Evolutionary conservation across 2,888 invertebrate genomes (phyloP), one percentile per base, ranked within the genome.

Genomic region (Caenorhabditis wallacei): DNA sequence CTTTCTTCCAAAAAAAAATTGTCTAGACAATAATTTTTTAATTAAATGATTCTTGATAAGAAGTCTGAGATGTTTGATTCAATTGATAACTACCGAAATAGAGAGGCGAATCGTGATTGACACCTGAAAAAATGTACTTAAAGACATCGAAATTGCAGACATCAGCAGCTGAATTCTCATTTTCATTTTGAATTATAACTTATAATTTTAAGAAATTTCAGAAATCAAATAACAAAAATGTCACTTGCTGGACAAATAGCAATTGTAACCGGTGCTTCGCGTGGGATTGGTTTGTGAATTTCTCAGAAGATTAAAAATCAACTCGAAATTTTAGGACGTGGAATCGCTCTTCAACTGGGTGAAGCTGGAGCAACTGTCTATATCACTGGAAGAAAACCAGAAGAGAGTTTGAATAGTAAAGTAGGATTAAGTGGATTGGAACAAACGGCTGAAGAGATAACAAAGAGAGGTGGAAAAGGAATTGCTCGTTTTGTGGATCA

Each of bases 291-390:
- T 83, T 56, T 30, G 35, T 13, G 20, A 20, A 35, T 20, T 3
- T 35, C 35, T 37, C 16, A n/a, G 11, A 20, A 8, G 10, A 40
- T 2, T 40, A 4, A 13, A 2, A 37, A 35, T 37, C 16, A 43
- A 11, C 7, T 10, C 22, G 24, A 22, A 18, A 16, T 82, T 84
- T 26, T 68, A 82, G 88, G 88, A 1, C 80, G 85, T 26, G 88
- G 88, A 51, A 87, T 88, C 18, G 88, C 88, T 54, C 82, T 88
- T 1, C 88, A 88, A 72, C 74, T 88, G 43, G 87, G 87, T 16
- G 80, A 84, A 40, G 88, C 88, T n/a, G 88, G 88, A 7, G 88
- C 88, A 16, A 87, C 86, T 16, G 88, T 88, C 37, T 87, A 88
- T 70, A 85, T 88, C 18, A 88, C 88, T 20, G 88, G 88, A 40